Conservation (phyloP, 2,888 invertebrate genomes). For the Eristalis tenax region DNA sequence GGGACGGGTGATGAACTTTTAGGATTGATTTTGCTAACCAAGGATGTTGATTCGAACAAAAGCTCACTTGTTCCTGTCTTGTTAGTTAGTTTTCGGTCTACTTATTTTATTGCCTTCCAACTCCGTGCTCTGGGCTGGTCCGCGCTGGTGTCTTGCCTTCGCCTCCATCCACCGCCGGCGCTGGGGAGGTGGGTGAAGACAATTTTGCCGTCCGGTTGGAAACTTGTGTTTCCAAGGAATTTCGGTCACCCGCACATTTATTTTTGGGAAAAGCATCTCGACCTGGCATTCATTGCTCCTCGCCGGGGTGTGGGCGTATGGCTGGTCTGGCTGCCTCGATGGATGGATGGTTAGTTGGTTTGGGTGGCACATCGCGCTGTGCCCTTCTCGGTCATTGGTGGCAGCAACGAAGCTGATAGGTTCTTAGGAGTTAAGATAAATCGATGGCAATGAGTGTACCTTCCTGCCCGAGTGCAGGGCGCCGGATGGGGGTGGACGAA, state of each 20-base stretch:
- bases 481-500: neutral
- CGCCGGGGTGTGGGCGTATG: constrained; percentile 1
- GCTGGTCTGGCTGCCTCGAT: neutral
- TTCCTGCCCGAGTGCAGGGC: neutral
- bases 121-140: constrained; percentile 32
- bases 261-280: constrained; percentile 46
- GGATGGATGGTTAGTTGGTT: neutral
- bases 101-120: constrained; percentile 73
- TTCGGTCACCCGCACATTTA: constrained; percentile 72
- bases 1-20: constrained; percentile 71
- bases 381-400: constrained; percentile 63
- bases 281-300: constrained; percentile 26
- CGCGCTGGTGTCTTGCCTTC: constrained; percentile 30
- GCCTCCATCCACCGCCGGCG: neutral
- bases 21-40: constrained; percentile 73
- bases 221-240: constrained; percentile 61
- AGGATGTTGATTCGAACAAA: constrained; percentile 71
- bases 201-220: constrained; percentile 62
- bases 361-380: constrained; percentile 20
- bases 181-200: constrained; percentile 9
- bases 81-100: constrained; percentile 75
- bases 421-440: constrained; percentile 55
- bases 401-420: constrained; percentile 44
- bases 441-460: constrained; percentile 40
- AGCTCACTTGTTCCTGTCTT: constrained; percentile 74